Conservation (phyloP, 2,113 vertebrate genomes). For the Erythrocercus mccallii region DNA sequence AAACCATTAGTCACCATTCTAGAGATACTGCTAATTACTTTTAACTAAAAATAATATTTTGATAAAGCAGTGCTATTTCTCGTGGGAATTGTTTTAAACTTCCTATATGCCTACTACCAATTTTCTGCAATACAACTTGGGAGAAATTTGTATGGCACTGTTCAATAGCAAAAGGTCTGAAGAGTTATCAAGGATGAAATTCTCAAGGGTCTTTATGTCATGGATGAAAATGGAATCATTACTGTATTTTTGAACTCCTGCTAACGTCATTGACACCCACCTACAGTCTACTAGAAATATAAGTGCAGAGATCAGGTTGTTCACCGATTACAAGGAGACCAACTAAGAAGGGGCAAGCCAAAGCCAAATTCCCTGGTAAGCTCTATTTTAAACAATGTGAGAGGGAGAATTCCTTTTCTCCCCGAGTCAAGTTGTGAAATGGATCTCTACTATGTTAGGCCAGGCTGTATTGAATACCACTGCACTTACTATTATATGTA, state of each 20-base stretch:
- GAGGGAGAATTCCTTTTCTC: neutral
- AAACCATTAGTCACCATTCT: neutral
- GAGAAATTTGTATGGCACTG: neutral
- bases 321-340: constrained; percentile 12
- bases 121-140: neutral
- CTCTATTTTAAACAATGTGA: neutral
- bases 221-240: constrained; percentile 67
- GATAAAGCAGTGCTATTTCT: neutral
- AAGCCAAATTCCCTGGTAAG: constrained; percentile 64
- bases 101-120: neutral
- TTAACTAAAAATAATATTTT: constrained; percentile 15
- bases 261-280: constrained; percentile 69
- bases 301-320: constrained; percentile 41
- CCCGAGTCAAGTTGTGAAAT: neutral
- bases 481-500: neutral
- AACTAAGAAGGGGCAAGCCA: constrained; percentile 26
- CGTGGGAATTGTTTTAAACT: neutral
- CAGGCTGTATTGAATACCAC: neutral
- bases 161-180: constrained; percentile 17
- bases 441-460: neutral
- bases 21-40: neutral
- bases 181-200: constrained; percentile 17
- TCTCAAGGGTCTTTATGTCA: constrained; percentile 59
- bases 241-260: constrained; percentile 64
- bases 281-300: constrained; percentile 48